phyloP scores from a whole-genome alignment of 2,113 vertebrate species.

The Eudyptes chrysolophus region DNA sequence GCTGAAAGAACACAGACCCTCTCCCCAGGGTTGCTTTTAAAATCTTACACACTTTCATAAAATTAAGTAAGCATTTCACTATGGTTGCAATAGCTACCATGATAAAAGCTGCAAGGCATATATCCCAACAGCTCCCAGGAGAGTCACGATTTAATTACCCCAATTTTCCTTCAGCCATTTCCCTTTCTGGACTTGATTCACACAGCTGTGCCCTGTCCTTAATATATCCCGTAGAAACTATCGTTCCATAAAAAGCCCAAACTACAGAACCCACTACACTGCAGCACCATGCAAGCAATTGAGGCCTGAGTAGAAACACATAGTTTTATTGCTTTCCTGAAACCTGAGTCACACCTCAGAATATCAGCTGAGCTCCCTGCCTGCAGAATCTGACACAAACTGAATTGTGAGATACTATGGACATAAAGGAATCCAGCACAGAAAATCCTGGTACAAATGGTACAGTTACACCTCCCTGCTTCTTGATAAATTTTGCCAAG shows the following conservation, averaged over 20 bases:
- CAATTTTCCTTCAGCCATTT: neutral
- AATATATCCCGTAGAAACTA: neutral
- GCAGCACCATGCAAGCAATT: neutral
- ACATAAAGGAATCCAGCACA: neutral
- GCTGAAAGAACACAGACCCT: neutral
- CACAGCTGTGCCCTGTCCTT: neutral
- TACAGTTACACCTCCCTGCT: neutral
- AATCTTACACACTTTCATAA: neutral
- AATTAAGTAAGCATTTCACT: neutral
- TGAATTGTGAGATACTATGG: neutral
- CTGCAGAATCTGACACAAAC: neutral
- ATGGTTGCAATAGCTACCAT: neutral
- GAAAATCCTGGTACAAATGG: neutral
- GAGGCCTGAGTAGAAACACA: rapidly evolving
- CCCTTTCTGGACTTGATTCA: neutral
- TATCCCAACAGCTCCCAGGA: neutral
- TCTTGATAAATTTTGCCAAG: neutral
- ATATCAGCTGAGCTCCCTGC: neutral
- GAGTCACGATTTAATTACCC: rapidly evolving
- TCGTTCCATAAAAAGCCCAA: neutral
- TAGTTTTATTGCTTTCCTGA: neutral
- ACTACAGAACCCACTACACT: neutral
- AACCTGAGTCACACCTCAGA: neutral
- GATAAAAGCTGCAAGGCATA: neutral
- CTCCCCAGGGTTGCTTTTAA: neutral